Evolutionary conservation across 2,888 invertebrate species (phyloP).

Genomic region (Oxytorus armatus): DNA sequence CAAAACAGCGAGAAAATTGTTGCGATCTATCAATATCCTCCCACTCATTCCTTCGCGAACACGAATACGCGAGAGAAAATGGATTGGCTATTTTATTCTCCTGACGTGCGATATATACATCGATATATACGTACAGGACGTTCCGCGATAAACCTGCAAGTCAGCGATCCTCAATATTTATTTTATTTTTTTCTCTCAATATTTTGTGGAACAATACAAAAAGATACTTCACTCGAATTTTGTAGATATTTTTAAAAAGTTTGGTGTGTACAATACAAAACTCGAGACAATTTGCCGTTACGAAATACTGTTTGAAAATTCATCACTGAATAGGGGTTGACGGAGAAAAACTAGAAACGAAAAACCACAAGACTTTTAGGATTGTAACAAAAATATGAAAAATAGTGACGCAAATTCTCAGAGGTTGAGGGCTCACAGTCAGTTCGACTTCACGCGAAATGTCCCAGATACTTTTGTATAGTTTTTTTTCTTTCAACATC

Average conservation of each 20-base stretch:
- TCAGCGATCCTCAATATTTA: not conserved
- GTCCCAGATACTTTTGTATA: not conserved
- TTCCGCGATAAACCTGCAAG: conserved; percentile 7
- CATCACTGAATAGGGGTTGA: no score
- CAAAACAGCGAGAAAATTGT: conserved; percentile 54
- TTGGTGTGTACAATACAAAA: no score
- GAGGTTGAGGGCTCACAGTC: no score
- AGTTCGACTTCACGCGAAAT: no score
- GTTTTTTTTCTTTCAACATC: not conserved
- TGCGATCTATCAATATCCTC: conserved; percentile 58
- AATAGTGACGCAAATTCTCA: no score
- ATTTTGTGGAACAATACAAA: not conserved
- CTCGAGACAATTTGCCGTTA: no score
- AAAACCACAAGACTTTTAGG: no score
- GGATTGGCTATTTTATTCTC: conserved; percentile 67
- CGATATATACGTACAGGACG: conserved; percentile 13
- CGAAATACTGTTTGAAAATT: no score
- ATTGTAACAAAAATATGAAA: no score
- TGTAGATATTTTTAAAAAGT: no score
- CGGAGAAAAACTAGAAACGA: no score
- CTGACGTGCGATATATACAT: conserved; percentile 9
- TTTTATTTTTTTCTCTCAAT: not conserved
- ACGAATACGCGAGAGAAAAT: conserved; percentile 53
- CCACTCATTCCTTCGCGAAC: not conserved
- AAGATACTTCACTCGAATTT: no score